Base-by-base conservation (phyloP, 2,888 invertebrate genomes). In the Malacosoma neustria region DNA sequence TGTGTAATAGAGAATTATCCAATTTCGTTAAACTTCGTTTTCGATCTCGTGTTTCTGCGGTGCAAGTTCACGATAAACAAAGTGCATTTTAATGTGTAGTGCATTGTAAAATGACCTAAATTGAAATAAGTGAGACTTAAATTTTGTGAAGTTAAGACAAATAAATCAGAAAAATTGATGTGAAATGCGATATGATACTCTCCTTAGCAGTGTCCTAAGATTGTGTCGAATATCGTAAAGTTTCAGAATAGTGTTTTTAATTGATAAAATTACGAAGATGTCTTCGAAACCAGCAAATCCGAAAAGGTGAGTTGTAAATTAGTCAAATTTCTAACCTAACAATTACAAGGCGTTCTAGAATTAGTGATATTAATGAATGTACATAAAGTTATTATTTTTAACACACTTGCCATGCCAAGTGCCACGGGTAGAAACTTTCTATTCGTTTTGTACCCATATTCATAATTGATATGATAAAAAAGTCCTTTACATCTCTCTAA, bases 241-340 rank as follows among this genome's bases (percentile, higher is more conserved):
- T 77, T 80, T 80, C 72, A 64, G 74, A 72, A 65, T 59, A 72
- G 68, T 71, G 61, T 60, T 46, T 54, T 57, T 65, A 65, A 67
- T 72, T 32, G 29, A 32, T 32, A 15, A 15, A 66, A 71, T 75
- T 70, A 57, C 51, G 44, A 72, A 74, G 54, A 86, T 86, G 85
- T 74, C 81, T 72, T 57, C 81, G 42, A 87, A 87, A 64, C 82
- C 82, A 62, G 84, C 88, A 49, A 91, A 89, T 81, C 92, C 91
- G 65, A 92, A 92, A 79, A 90, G 91, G 92, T 92, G 75, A 88
- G 70, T 58, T 39, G 22, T 43, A 42, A 41, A 56, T 51, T 53
- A 37, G 43, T 52, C 32, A 34, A 13, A 31, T 15, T 36, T 38
- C 30, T 48, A 49, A 44, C 44, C 41, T 51, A 38, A 33, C 32